Evolutionary conservation across 2,113 vertebrate species (phyloP).

Genomic region (Prolemur simus): DNA sequence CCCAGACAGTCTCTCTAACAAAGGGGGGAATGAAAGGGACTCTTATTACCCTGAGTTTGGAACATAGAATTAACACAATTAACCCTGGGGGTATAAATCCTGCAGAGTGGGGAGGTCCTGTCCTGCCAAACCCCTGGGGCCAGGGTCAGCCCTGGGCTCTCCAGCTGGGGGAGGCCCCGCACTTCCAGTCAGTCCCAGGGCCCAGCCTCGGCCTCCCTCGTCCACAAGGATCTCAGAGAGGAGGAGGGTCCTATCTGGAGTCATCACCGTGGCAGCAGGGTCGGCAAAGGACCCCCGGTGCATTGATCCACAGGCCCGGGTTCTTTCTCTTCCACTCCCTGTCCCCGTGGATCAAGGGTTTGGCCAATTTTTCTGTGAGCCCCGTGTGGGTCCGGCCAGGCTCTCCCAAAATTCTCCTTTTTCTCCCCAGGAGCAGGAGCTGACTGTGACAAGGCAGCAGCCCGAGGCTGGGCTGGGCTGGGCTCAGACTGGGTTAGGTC

Average conservation of each 20-base stretch:
- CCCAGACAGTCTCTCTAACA: neutral
- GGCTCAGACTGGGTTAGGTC: neutral
- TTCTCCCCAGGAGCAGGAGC: neutral
- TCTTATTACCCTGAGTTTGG: neutral
- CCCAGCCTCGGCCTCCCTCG: accelerated
- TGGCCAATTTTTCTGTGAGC: neutral
- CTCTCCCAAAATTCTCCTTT: neutral
- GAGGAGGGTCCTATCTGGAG: neutral
- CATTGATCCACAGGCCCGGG: neutral
- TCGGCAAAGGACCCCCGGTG: neutral
- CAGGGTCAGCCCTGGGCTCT: neutral
- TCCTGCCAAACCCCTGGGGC: neutral
- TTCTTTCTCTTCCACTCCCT: neutral
- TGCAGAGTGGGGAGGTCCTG: neutral
- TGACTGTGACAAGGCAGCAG: neutral
- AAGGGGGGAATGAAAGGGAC: slow-evolving; percentile 55
- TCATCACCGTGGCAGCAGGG: neutral
- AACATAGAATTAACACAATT: slow-evolving; percentile 42
- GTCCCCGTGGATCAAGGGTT: neutral
- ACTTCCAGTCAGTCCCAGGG: neutral
- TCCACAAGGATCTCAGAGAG: neutral
- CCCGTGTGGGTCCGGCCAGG: neutral
- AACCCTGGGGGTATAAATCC: neutral
- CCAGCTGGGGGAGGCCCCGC: too few relatives aligned
- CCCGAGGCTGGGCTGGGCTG: too few relatives aligned